Evolutionary conservation across 23 tunicate genomes (phyloP), one percentile per base, ranked within the genome.

Genomic region (Clavelina lepadiformis): DNA sequence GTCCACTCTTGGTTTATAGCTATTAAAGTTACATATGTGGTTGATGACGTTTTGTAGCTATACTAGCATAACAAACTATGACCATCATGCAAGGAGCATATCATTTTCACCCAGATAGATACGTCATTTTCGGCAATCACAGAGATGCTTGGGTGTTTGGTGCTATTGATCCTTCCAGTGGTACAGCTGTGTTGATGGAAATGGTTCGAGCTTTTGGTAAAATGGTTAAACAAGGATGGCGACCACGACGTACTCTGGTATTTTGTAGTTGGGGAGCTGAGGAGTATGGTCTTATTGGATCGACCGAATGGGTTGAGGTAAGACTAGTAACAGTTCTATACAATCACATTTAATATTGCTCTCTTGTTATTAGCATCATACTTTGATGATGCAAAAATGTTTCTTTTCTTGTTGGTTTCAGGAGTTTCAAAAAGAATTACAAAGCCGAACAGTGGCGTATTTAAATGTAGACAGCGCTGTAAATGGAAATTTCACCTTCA

Each of bases 131-230:
- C 35, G 87, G 87, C 6, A 87, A 87, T 44, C 96, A 87, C 53
- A 46, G 96, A 35, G 96, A 87, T 38, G 96, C 96, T 11, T 87
- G 96, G 96, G 87, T 87, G 30, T 87, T 87, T 57, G 96, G 96
- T 0, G 81, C 96, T 6, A 87, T 80, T 59, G 96, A 87, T 44
- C 96, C 96, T 11, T 64, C 81, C 11, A 71, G 81, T 23, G 96
- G 96, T n/a, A 87, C 96, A 30, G 79, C 81, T 13, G 76, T 46
- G 36, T 28, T 87, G 71, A 19, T 87, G 46, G 96, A 87, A 64
- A 24, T 74, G 46, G 46, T 61, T 0, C 41, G 91, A 67, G 54
- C 91, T 32, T 54, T 65, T 55, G 80, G 75, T 41, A 54, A 49
- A 28, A 79, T 79, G 61, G 60, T 82, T 28, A 73, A 73, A 36